phyloP scores from a whole-genome alignment of 1,140 invertebrate genomes.

The Diuraphis noxia region DNA sequence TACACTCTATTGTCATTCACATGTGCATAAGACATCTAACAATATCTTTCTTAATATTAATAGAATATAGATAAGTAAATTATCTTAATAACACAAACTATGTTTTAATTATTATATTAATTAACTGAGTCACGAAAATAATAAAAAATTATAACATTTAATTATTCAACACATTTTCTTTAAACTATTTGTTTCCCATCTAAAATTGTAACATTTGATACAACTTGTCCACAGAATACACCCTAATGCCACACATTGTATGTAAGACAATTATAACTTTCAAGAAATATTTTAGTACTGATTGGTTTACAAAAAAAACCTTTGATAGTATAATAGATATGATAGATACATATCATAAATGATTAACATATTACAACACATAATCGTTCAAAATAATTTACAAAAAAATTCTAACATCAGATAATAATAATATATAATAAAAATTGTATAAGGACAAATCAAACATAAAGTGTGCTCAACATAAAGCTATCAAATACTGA shows the following conservation, averaged over 20 bases:
- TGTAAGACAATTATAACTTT: not conserved
- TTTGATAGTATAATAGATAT: not conserved
- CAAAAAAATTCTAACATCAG: not conserved
- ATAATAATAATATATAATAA: not conserved
- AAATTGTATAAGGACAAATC: not conserved
- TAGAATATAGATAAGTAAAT: not conserved
- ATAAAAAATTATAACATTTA: not conserved
- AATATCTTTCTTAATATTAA: no score
- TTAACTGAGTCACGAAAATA: not conserved
- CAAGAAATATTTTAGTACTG: not conserved
- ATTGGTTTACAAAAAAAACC: not conserved
- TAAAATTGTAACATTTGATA: not conserved
- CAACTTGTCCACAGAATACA: not conserved
- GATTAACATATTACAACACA: not conserved
- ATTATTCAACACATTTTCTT: not conserved
- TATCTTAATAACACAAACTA: not conserved
- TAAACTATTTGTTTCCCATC: not conserved
- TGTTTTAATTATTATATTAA: not conserved
- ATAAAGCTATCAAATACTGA: constrained; percentile 13
- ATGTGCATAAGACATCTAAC: no score
- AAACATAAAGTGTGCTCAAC: not conserved
- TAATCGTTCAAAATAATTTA: not conserved
- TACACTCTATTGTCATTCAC: not conserved
- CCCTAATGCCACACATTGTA: not conserved
- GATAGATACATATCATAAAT: not conserved